These are phyloP conservation scores for Catalaphyllia jardinei DNA, from an alignment of 64 coral and sea anemone genomes.

Conservation along the genomic window DNA sequence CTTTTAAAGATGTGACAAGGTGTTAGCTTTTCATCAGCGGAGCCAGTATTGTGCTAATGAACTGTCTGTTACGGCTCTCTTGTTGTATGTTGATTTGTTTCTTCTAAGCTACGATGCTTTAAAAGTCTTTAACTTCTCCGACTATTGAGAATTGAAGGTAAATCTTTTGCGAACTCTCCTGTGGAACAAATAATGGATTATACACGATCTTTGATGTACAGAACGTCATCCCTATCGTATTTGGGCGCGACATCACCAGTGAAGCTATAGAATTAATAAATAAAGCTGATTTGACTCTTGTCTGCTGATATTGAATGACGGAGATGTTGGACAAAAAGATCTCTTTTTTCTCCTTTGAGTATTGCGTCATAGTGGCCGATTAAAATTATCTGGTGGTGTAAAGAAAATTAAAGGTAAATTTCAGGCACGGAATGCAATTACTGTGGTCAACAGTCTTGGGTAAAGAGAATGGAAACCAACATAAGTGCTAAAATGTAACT, in stretches of 20 bases:
- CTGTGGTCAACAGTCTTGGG: background rate
- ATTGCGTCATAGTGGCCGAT: background rate
- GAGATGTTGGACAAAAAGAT: background rate
- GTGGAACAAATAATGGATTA: background rate
- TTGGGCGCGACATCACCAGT: background rate
- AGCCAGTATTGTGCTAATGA: constrained; percentile 28
- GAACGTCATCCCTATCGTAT: background rate
- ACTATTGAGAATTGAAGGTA: background rate
- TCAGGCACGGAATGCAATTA: background rate
- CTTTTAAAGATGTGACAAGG: background rate
- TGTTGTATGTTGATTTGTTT: background rate
- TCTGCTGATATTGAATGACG: constrained; percentile 11
- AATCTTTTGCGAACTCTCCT: background rate
- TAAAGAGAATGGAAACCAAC: background rate
- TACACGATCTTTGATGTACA: background rate
- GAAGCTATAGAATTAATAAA: constrained; percentile 12
- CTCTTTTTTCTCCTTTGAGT: background rate
- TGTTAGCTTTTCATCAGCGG: background rate
- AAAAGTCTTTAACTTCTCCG: background rate
- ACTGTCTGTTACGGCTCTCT: constrained; percentile 19
- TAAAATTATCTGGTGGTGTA: background rate
- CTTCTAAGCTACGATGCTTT: background rate
- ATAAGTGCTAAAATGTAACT: background rate
- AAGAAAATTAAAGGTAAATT: background rate
- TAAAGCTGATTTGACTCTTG: background rate